Evolutionary conservation across 2,888 invertebrate species (phyloP).

Genomic region (Creontiades dilutus): DNA sequence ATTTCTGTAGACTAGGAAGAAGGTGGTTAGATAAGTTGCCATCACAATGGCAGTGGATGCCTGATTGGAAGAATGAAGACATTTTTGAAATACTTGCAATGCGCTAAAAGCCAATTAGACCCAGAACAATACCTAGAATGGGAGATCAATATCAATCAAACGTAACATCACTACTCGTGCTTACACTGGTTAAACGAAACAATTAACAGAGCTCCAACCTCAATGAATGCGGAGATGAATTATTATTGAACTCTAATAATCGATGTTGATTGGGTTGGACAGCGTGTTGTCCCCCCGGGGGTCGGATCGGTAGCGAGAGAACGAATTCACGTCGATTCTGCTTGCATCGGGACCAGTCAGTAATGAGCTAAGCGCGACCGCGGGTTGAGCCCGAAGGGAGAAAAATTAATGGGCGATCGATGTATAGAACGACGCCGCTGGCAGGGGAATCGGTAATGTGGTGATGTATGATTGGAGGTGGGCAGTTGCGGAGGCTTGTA

Average conservation of each 20-base stretch:
- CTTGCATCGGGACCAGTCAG: background rate
- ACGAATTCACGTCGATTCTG: background rate
- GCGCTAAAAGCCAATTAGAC: too few species aligned
- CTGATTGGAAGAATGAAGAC: too few species aligned
- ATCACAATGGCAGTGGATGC: too few species aligned
- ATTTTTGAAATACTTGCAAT: too few species aligned
- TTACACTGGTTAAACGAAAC: too few species aligned
- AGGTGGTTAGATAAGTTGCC: too few species aligned
- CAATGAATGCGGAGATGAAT: background rate
- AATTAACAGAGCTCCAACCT: background rate
- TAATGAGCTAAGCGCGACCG: conserved; percentile 7
- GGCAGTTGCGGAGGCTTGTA: background rate
- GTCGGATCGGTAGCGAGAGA: background rate
- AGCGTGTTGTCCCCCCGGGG: background rate
- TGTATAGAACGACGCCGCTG: background rate
- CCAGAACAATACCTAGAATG: too few species aligned
- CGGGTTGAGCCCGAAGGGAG: background rate
- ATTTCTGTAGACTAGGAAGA: too few species aligned
- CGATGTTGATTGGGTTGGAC: conserved; percentile 16
- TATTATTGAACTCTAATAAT: background rate
- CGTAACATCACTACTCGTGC: too few species aligned
- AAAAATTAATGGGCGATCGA: conserved; percentile 31
- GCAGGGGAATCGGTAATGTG: conserved; percentile 20
- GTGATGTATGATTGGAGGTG: background rate
- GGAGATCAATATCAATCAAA: too few species aligned